Base-by-base conservation (phyloP, 2,888 invertebrate species). In the Lacanobia oleracea region DNA sequence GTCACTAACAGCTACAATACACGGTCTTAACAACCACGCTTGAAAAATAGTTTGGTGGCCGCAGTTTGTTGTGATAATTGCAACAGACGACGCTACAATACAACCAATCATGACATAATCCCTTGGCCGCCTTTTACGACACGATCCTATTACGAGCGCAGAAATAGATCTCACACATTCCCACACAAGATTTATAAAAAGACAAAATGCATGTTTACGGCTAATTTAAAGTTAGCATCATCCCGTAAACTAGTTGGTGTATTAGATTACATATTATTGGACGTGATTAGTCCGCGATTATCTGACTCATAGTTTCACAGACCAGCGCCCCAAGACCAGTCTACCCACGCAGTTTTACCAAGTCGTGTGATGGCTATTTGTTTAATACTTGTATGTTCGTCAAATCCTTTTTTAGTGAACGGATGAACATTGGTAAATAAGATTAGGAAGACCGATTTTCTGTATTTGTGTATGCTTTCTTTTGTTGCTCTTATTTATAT, bases 331-430 rank as follows among this genome's bases (percentile, higher is more conserved):
- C 69, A 73, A 88, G 87, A 89, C 92, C 79, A 56, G 91, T 91
- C 88, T 91, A 75, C 93, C 93, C 90, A 93, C 93, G 89, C 89
- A 27, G 51, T 23, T 63, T 23, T 60, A 67, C 67, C 70, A 67
- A 82, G 72, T 76, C 70, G 76, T 67, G 77, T 84, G 81, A 84
- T 85, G 83, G 81, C 56, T 86, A 81, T 88, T 86, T 83, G 75
- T 73, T 85, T 82, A 78, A 79, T 88, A 88, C 88, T 85, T 88
- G 90, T 88, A 84, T 83, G 83, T 84, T 85, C 80, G 79, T 88
- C 76, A 79, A 83, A 81, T 78, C 84, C 78, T 73, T 82, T 72
- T 73, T 56, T 43, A 70, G 82, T 43, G 40, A 51, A 66, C 74
- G 69, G 60, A 81, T 67, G 33, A 67, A 72, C 53, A 66, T 69